These are phyloP conservation scores for Urocyon cinereoargenteus DNA, from an alignment of 2,797 vertebrate species.

Conservation along the genomic window DNA sequence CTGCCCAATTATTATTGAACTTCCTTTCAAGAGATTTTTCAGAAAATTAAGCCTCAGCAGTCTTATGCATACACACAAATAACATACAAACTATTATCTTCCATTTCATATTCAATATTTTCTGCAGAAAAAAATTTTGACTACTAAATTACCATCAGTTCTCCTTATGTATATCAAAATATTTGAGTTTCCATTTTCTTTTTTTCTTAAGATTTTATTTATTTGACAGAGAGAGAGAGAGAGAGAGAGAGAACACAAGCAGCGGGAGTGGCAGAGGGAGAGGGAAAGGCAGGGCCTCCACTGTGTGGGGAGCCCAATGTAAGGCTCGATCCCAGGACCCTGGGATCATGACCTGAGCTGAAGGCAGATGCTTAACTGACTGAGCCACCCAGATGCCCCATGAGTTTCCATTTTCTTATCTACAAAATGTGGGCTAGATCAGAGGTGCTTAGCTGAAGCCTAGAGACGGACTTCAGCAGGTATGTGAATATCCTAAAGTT, in stretches of 20 bases:
- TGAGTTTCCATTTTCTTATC: background rate
- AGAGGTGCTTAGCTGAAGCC: background rate
- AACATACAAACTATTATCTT: background rate
- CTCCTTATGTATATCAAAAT: background rate
- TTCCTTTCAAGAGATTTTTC: background rate
- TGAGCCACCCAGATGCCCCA: too few relatives aligned
- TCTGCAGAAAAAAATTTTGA: background rate
- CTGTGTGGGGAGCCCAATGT: too few relatives aligned
- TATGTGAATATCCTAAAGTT: background rate
- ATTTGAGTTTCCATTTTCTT: background rate
- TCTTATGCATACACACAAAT: background rate
- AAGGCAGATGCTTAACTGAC: too few relatives aligned
- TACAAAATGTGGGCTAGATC: background rate
- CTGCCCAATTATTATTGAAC: background rate
- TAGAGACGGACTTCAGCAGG: background rate
- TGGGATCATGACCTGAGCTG: too few relatives aligned
- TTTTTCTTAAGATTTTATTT: too few relatives aligned
- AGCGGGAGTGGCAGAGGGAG: too few relatives aligned
- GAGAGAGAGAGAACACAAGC: too few relatives aligned
- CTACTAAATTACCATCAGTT: background rate
- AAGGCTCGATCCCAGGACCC: too few relatives aligned
- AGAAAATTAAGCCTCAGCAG: slow-evolving; percentile 5
- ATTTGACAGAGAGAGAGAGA: too few relatives aligned
- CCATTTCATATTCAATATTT: background rate
- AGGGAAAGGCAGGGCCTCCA: too few relatives aligned